Percentiles rank a stretch among this genome's conserved stretches.
Evolutionary conservation across 2,888 invertebrate species (phyloP).

Genomic region (Lysandra coridon): DNA sequence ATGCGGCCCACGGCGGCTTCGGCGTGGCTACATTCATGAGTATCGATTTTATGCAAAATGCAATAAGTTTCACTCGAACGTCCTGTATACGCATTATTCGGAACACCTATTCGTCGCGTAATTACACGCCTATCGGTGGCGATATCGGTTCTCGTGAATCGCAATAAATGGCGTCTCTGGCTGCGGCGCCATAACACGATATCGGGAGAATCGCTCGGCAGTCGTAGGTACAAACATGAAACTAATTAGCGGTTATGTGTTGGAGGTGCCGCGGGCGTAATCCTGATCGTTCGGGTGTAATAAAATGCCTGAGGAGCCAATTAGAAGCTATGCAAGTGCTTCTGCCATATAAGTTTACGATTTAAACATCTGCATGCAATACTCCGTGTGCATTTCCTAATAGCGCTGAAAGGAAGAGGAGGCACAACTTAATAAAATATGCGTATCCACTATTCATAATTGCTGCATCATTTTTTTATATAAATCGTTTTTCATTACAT

Average conservation of each 20-base stretch:
- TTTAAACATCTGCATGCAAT: not conserved
- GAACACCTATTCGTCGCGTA: conserved; percentile 64
- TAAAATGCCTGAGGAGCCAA: conserved; percentile 28
- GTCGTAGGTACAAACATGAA: conserved; percentile 53
- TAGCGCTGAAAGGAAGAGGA: not conserved
- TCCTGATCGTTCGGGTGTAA: conserved; percentile 25
- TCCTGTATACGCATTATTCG: conserved; percentile 61
- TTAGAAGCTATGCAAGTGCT: conserved; percentile 28
- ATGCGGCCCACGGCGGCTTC: conserved; percentile 54
- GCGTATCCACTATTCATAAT: too few relatives aligned
- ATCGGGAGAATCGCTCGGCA: conserved; percentile 43
- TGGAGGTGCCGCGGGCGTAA: conserved; percentile 18
- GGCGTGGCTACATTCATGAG: conserved; percentile 71
- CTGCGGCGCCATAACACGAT: not conserved
- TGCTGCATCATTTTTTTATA: too few relatives aligned
- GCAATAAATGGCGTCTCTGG: conserved; percentile 49
- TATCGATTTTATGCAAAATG: conserved; percentile 81
- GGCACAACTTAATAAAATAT: not conserved
- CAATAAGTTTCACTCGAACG: conserved; percentile 78
- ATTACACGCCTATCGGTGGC: conserved; percentile 60
- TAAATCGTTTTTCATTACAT: too few relatives aligned
- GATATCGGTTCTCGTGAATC: conserved; percentile 58
- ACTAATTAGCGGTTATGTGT: conserved; percentile 51
- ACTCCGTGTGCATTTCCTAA: not conserved
- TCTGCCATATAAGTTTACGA: not conserved